phyloP scores from a whole-genome alignment of 23 tunicate species.

The Clavelina lepadiformis region DNA sequence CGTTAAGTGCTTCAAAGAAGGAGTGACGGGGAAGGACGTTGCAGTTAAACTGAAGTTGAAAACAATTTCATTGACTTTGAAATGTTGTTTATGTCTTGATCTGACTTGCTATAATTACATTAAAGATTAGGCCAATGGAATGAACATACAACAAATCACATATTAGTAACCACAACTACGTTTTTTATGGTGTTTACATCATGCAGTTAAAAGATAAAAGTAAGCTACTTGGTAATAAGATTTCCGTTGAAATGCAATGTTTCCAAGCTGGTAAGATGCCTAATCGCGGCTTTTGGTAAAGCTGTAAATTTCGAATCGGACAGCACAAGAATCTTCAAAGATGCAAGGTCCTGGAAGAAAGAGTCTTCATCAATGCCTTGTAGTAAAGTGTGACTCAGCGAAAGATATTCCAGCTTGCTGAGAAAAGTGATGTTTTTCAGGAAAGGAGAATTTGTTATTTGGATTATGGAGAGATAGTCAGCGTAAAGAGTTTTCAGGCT shows the following conservation, averaged over 20 bases:
- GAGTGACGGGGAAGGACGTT: not conserved
- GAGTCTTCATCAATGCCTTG: not conserved
- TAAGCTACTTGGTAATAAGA: slow-evolving; percentile 2
- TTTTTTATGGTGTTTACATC: no score
- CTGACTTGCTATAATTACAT: no score
- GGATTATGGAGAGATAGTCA: not conserved
- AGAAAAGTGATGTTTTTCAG: not conserved
- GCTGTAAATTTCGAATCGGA: not conserved
- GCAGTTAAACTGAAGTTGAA: slow-evolving; percentile 2
- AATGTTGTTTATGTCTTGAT: no score
- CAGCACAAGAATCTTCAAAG: not conserved
- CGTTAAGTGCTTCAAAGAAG: not conserved
- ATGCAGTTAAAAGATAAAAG: no score
- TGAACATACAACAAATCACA: no score
- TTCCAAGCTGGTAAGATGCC: not conserved
- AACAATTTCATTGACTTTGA: no score
- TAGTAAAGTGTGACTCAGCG: not conserved
- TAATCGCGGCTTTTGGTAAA: not conserved
- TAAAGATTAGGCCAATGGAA: no score
- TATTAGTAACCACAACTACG: no score
- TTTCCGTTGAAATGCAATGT: not conserved
- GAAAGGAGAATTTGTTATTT: not conserved
- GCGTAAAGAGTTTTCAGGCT: not conserved
- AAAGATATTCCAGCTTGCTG: not conserved
- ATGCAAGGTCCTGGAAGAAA: not conserved